Base-by-base conservation (phyloP, 2,113 vertebrate genomes). In the Prionailurus viverrinus region DNA sequence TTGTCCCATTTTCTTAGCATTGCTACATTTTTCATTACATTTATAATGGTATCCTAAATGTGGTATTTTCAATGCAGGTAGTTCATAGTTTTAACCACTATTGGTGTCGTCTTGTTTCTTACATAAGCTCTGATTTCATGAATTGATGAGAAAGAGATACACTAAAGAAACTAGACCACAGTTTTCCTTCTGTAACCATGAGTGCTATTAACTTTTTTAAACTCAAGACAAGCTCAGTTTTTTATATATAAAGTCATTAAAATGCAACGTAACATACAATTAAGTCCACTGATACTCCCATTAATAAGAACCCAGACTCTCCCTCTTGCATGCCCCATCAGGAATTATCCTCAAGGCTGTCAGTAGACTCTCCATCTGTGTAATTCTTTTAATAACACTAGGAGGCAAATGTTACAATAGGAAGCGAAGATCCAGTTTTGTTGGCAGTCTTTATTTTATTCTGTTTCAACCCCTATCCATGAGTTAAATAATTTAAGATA, bases 141-240 rank as follows among this genome's bases (percentile, higher is more conserved):
- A 97, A 85, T 86, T 83, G 69, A 76, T 92, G 79, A 69, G 69
- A 94, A 97, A 92, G 87, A 95, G 36, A 90, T n/a, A 27, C 61
- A 71, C 63, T 92, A 13, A 97, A 94, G 82, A 89, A 95, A 89
- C 12, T 36, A 68, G 51, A 78, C 51, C 66, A 27, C 31, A 88
- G 21, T 94, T 94, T 83, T 92, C 48, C 66, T 90, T 97, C 71
- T 13, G 9, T 94, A 91, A 73, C 71, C 27, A 66, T 39, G 66
- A 83, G 88, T 95, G 78, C 93, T 96, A 11, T 51, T 85, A 25
- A 51, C 31, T 81, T 95, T 85, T 96, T 89, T 31, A 95, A 96
- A 92, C 71, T 53, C 19, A 96, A 86, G 27, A 82, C 31, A 85
- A 92, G 7, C n/a, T 91, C 71, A 88, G 23, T 81, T 96, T 92